Conservation (phyloP, 2,888 invertebrate species). For the Meta bourneti region DNA sequence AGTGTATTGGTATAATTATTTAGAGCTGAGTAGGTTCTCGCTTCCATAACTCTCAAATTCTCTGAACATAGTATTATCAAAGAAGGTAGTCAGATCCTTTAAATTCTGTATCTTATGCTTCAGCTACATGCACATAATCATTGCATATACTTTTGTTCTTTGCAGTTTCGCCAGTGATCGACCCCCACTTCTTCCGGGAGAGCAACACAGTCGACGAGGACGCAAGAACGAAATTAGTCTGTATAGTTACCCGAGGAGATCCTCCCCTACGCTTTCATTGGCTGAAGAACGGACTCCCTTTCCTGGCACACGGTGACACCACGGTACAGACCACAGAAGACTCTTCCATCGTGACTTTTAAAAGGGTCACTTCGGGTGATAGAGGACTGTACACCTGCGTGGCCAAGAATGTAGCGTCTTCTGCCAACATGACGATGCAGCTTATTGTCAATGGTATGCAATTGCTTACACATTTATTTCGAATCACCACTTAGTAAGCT, state of each 20-base stretch:
- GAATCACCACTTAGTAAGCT: too few species aligned
- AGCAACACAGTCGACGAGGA: constrained; percentile 77
- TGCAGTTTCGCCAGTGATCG: constrained; percentile 77
- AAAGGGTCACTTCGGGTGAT: constrained; percentile 80
- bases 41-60: too few species aligned
- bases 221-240: constrained; percentile 77
- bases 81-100: too few species aligned
- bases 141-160: constrained; percentile 12
- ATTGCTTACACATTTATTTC: background rate
- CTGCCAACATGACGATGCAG: constrained; percentile 79
- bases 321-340: constrained; percentile 79
- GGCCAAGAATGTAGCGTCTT: constrained; percentile 79
- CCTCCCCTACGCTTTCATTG: constrained; percentile 80
- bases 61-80: too few species aligned
- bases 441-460: constrained; percentile 80
- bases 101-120: too few species aligned
- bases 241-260: constrained; percentile 79
- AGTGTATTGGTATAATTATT: too few species aligned
- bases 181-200: constrained; percentile 77
- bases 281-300: constrained; percentile 80
- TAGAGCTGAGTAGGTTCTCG: too few species aligned
- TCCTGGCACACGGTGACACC: constrained; percentile 78
- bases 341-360: constrained; percentile 80
- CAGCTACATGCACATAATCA: too few species aligned
- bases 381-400: constrained; percentile 81